Base-by-base conservation (phyloP, 2,113 vertebrate species). In the Aleadryas rufinucha region DNA sequence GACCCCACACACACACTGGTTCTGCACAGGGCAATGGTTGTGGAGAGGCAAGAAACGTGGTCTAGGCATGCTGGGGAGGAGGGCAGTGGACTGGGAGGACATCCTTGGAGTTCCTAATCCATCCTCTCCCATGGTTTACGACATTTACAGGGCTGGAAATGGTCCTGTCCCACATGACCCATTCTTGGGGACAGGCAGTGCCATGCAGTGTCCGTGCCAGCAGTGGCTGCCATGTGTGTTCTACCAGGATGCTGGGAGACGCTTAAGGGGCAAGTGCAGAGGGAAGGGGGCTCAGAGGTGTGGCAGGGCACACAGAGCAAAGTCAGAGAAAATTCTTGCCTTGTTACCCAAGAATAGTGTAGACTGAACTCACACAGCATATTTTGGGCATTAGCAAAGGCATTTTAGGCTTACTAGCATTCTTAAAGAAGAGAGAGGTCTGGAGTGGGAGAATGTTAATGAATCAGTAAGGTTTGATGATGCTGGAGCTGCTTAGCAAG, bases 181-280 rank as follows among this genome's bases (percentile, higher is more conserved):
- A 0, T 59, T 56, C 33, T 9, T 44, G 35, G 52, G 60, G 39
- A 27, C 5, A 10, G 69, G 60, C 87, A 63, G 56, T 54, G 54
- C 30, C 53, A 3, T 9, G 30, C 0, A 6, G 41, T 17, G 37
- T 54, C 81, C 0, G 0, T 64, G 81, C 37, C 69, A 69, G 59
- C 49, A 26, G 71, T 52, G 37, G 33, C 77, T 89, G 72, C 42
- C 26, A 0, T 0, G 4, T 1, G 2, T 75, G 30, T 16, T 69
- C 54, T 79, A 59, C 50, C 47, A 15, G 21, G 26, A 53, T 56
- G 16, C 50, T 41, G 59, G 68, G 41, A 65, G 19, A 49, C 26
- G 1, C 0, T 0, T 31, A 65, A 84, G 24, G 50, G 76, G 35
- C n/a, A 21, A 65, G n/a, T 0, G 0, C 39, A 31, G 69, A 63